Evolutionary conservation across 2,113 vertebrate genomes (phyloP).

Genomic region (Sakesphorus luctuosus): DNA sequence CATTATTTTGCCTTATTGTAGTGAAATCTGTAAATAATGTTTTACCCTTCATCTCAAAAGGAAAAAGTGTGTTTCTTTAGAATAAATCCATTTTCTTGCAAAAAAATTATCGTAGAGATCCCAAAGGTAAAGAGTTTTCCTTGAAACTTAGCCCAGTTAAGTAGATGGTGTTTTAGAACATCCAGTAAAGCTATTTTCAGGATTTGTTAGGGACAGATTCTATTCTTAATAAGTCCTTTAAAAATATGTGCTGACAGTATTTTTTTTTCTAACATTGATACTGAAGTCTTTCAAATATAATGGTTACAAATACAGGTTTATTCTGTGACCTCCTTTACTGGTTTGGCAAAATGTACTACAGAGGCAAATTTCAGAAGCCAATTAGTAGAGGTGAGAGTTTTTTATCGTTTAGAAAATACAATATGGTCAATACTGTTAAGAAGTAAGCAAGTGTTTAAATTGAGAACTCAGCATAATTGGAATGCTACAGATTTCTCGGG

Average conservation of each 20-base stretch:
- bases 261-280: background rate
- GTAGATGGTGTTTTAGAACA: slow-evolving; percentile 50
- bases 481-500: background rate
- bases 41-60: background rate
- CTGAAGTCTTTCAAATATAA: background rate
- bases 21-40: slow-evolving; percentile 33
- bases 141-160: slow-evolving; percentile 31
- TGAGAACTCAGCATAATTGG: slow-evolving; percentile 11
- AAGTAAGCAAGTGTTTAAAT: background rate
- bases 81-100: slow-evolving; percentile 51
- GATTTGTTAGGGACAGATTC: slow-evolving; percentile 24
- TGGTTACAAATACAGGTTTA: background rate
- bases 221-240: background rate
- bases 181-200: slow-evolving; percentile 53
- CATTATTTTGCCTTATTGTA: background rate
- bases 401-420: slow-evolving; percentile 55
- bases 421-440: background rate
- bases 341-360: slow-evolving; percentile 27
- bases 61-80: slow-evolving; percentile 44
- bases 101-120: slow-evolving; percentile 21
- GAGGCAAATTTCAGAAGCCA: slow-evolving; percentile 65
- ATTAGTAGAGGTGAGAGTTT: slow-evolving; percentile 47
- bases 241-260: background rate
- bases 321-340: background rate
- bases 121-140: slow-evolving; percentile 33